Percentiles rank a stretch among this genome's conserved stretches.
These are phyloP conservation scores for Hyposoter dolosus DNA, from an alignment of 2,888 invertebrate genomes.

Conservation along the genomic window DNA sequence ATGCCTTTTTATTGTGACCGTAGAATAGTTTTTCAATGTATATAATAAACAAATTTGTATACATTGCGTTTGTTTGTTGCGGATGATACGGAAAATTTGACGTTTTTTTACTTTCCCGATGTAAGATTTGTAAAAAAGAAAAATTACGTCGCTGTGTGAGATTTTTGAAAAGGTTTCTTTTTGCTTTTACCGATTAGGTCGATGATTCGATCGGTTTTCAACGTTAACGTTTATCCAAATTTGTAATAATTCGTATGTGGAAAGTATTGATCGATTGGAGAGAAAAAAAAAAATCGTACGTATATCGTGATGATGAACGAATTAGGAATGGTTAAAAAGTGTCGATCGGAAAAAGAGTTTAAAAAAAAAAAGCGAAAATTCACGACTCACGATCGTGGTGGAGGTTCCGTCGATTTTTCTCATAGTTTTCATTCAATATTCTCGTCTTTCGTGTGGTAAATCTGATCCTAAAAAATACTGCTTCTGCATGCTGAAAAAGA, in stretches of 20 bases:
- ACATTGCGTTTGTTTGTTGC: slow-evolving; percentile 11
- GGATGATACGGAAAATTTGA: slow-evolving; percentile 39
- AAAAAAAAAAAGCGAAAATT: slow-evolving; percentile 48
- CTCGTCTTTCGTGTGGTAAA: slow-evolving; percentile 21
- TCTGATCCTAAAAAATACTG: slow-evolving; percentile 62
- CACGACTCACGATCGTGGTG: slow-evolving; percentile 18
- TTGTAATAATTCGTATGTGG: not conserved
- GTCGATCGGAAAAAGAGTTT: slow-evolving; percentile 63
- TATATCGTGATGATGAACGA: slow-evolving; percentile 71
- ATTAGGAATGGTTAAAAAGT: slow-evolving; percentile 77
- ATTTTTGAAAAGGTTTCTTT: not conserved
- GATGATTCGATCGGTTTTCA: not conserved
- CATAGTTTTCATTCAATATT: slow-evolving; percentile 32
- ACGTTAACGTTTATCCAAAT: not conserved
- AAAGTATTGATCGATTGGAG: slow-evolving; percentile 46
- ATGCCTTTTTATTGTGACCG: slow-evolving; percentile 65
- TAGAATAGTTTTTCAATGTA: slow-evolving; percentile 49
- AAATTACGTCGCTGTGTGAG: slow-evolving; percentile 20
- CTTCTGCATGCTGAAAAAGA: slow-evolving; percentile 50
- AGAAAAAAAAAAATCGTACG: slow-evolving; percentile 61
- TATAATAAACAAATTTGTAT: slow-evolving; percentile 14
- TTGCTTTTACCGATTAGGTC: not conserved
- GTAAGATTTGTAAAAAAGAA: slow-evolving; percentile 36
- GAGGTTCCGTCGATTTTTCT: slow-evolving; percentile 12
- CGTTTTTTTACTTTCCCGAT: slow-evolving; percentile 15